Evolutionary conservation across 92 coral and sea anemone species (phyloP).

Genomic region (Bergia sp.): DNA sequence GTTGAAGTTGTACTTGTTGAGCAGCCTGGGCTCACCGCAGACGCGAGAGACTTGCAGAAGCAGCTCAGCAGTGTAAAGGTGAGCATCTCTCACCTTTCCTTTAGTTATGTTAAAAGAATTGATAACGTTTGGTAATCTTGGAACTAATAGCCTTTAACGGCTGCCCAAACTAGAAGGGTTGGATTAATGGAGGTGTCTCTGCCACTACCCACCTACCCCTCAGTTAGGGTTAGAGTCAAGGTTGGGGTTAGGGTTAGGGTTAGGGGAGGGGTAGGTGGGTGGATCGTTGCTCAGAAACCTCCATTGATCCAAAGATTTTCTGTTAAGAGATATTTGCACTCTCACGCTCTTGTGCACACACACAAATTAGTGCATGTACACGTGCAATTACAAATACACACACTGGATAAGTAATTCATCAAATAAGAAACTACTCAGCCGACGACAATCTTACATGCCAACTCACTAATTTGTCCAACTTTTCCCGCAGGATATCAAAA

Average conservation of each 20-base stretch:
- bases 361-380: background rate
- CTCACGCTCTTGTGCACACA: background rate
- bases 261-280: too few relatives aligned
- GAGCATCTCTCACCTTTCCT: background rate
- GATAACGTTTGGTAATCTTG: too few relatives aligned
- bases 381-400: background rate
- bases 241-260: too few relatives aligned
- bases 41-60: slow-evolving; percentile 72
- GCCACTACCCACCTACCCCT: too few relatives aligned
- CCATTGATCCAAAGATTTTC: too few relatives aligned
- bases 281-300: too few relatives aligned
- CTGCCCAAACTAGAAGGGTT: too few relatives aligned
- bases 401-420: background rate
- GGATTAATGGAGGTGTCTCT: too few relatives aligned
- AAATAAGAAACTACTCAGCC: background rate
- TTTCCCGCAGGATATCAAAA: slow-evolving; percentile 65
- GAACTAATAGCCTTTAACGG: too few relatives aligned
- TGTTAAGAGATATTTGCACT: background rate
- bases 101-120: background rate
- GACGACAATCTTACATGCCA: background rate
- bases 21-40: slow-evolving; percentile 92
- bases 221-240: too few relatives aligned
- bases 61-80: slow-evolving; percentile 80
- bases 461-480: background rate
- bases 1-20: slow-evolving; percentile 83